These are phyloP conservation scores for Ageneiosus marmoratus DNA, from an alignment of 2,113 vertebrate genomes.

Conservation along the genomic window DNA sequence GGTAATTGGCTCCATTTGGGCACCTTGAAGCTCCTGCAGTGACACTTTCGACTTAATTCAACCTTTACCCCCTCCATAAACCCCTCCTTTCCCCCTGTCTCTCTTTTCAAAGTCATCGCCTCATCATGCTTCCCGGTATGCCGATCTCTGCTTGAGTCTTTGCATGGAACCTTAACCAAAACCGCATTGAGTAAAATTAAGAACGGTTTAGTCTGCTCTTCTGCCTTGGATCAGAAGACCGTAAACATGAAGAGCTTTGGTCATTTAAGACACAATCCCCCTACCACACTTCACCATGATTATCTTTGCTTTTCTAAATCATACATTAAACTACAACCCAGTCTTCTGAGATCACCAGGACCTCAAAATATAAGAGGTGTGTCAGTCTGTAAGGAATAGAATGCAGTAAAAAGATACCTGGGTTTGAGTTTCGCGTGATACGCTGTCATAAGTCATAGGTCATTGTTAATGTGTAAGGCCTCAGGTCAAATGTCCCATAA, in stretches of 20 bases:
- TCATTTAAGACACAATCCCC: conserved; percentile 61
- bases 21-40: conserved; percentile 69
- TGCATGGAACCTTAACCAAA: conserved; percentile 75
- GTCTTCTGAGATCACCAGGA: conserved; percentile 42
- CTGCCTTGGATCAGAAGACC: conserved; percentile 77
- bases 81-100: conserved; percentile 48
- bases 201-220: conserved; percentile 75
- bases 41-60: conserved; percentile 75
- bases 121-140: conserved; percentile 67
- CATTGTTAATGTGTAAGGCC: not conserved
- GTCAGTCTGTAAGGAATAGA: conserved; percentile 8
- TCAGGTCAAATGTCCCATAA: conserved; percentile 37
- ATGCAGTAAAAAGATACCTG: conserved; percentile 20
- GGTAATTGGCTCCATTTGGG: conserved; percentile 69
- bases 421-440: conserved; percentile 22
- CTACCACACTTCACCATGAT: conserved; percentile 60
- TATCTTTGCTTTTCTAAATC: conserved; percentile 74
- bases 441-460: conserved; percentile 16
- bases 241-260: conserved; percentile 77
- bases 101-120: conserved; percentile 71
- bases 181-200: conserved; percentile 81
- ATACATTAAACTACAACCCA: conserved; percentile 71
- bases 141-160: conserved; percentile 59
- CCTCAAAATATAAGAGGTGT: conserved; percentile 59
- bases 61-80: conserved; percentile 53